A percentile compares a stretch with the other conserved stretches of the same genome.
phyloP scores from a whole-genome alignment of 2,113 vertebrate species.

The Junco hyemalis region DNA sequence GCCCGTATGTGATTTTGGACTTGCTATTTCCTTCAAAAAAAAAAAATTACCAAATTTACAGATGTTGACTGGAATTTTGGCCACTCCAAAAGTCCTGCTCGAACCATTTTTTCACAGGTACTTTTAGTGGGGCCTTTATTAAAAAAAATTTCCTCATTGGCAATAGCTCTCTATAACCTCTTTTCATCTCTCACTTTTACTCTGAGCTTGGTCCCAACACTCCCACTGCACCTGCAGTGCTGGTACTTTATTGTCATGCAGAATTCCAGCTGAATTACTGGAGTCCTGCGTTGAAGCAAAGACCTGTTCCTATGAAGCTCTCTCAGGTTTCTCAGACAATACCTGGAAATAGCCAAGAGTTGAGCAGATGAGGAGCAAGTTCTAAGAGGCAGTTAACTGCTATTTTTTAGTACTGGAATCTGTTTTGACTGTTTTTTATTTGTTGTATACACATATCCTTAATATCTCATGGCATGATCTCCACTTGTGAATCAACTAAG shows the following conservation, averaged over 20 bases:
- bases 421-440: background rate
- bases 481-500: background rate
- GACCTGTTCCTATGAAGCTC: background rate
- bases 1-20: background rate
- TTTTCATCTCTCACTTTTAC: background rate
- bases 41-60: background rate
- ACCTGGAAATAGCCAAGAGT: background rate
- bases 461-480: background rate
- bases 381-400: background rate
- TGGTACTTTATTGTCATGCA: background rate
- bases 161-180: background rate
- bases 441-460: background rate
- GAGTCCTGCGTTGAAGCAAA: background rate
- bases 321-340: background rate
- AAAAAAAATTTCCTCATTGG: background rate
- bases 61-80: background rate
- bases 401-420: background rate
- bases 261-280: background rate
- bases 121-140: accelerated
- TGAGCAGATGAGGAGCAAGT: background rate
- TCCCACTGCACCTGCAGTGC: background rate
- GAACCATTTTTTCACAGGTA: background rate
- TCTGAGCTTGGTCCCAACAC: background rate
- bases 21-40: background rate
- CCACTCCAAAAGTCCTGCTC: background rate